Evolutionary conservation across 2,113 vertebrate genomes (phyloP).

Genomic region (Cyprinus carpio): DNA sequence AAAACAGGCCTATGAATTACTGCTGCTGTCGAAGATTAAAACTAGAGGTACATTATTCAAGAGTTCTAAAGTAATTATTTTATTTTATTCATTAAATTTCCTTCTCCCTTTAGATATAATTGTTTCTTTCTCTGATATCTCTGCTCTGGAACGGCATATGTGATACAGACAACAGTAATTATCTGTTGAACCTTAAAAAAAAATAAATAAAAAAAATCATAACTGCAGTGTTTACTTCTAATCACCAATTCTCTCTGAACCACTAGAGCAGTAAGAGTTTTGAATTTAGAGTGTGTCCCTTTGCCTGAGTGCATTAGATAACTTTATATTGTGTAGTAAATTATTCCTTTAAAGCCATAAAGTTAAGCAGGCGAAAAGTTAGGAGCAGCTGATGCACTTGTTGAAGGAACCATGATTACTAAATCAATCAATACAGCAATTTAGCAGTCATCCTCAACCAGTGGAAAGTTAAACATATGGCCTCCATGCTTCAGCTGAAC

Average conservation of each 20-base stretch:
- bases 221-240: slow-evolving; percentile 11
- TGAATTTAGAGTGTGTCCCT: not conserved
- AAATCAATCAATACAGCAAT: slow-evolving; percentile 43
- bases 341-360: not conserved
- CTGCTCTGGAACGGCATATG: not conserved
- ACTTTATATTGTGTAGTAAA: slow-evolving; percentile 3
- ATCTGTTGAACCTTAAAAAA: slow-evolving; percentile 1
- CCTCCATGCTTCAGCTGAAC: slow-evolving; percentile 37
- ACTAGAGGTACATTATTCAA: slow-evolving; percentile 9
- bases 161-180: slow-evolving; percentile 10
- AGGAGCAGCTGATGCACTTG: slow-evolving; percentile 7
- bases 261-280: slow-evolving; percentile 6
- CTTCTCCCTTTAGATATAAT: not conserved
- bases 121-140: not conserved
- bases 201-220: not conserved
- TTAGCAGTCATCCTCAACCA: slow-evolving; percentile 29
- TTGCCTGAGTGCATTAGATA: slow-evolving; percentile 14
- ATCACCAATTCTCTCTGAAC: slow-evolving; percentile 27
- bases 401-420: slow-evolving; percentile 3
- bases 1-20: not conserved
- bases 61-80: slow-evolving; percentile 12
- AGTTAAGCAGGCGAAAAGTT: slow-evolving; percentile 3
- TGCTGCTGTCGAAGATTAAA: not conserved
- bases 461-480: slow-evolving; percentile 7
- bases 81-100: not conserved